phyloP scores from a whole-genome alignment of 2,888 invertebrate genomes.

The Calliscelio sp. region DNA sequence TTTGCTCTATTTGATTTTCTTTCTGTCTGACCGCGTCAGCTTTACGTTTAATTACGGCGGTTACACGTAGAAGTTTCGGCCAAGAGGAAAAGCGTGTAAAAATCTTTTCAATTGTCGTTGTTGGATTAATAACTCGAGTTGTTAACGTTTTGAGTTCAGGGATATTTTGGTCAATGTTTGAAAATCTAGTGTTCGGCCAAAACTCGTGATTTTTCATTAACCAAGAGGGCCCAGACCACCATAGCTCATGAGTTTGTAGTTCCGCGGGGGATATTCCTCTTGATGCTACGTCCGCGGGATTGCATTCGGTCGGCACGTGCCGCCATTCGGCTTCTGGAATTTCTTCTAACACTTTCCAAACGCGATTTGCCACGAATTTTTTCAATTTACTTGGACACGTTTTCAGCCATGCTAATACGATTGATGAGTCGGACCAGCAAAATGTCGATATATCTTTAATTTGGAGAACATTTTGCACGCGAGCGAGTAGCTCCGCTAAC shows the following conservation, averaged over 20 bases:
- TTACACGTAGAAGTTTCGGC: neutral
- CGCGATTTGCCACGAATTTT: constrained; percentile 18
- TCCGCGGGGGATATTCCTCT: neutral
- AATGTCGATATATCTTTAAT: neutral
- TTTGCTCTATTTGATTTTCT: too few relatives aligned
- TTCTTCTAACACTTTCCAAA: neutral
- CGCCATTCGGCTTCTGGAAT: neutral
- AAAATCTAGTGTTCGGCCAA: neutral
- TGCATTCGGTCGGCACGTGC: neutral
- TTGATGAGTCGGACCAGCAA: constrained; percentile 22
- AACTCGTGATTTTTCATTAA: neutral
- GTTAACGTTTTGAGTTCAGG: neutral
- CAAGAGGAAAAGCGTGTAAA: neutral
- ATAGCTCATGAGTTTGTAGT: neutral
- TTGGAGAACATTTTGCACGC: neutral
- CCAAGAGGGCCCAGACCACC: constrained; percentile 3
- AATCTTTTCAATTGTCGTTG: too few relatives aligned
- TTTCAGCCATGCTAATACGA: constrained; percentile 16
- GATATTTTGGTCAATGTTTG: neutral
- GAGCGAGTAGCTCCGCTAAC: constrained; percentile 2
- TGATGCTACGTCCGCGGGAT: constrained; percentile 11
- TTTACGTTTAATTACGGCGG: neutral
- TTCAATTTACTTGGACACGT: constrained; percentile 5
- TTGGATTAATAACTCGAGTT: too few relatives aligned
- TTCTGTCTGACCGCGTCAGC: neutral